phyloP scores from a whole-genome alignment of 2,113 vertebrate genomes.

The Polypterus bichir region DNA sequence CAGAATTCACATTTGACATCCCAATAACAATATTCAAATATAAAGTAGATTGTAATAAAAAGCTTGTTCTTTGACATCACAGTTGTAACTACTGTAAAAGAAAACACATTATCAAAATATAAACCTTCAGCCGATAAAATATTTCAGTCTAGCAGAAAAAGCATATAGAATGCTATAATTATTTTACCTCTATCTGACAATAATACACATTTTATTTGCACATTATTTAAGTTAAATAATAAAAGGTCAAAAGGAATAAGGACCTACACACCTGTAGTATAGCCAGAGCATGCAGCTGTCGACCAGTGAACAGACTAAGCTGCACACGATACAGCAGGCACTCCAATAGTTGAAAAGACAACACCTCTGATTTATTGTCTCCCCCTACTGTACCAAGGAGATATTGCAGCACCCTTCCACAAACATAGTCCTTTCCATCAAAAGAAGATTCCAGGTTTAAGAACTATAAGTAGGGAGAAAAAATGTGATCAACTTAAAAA shows the following conservation, averaged over 20 bases:
- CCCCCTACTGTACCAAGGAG: conserved; percentile 39
- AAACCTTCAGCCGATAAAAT: neutral
- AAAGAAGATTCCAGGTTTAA: conserved; percentile 76
- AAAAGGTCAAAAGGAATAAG: neutral
- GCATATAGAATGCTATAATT: too few relatives aligned
- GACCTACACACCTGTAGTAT: conserved; percentile 64
- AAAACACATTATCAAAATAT: neutral
- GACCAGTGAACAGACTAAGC: conserved; percentile 73
- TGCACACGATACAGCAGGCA: conserved; percentile 76
- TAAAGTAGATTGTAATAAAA: too few relatives aligned
- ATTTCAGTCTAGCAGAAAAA: too few relatives aligned
- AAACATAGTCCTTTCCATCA: conserved; percentile 85
- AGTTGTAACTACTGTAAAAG: conserved; percentile 14
- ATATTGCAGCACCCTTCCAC: conserved; percentile 68
- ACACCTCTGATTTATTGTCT: conserved; percentile 36
- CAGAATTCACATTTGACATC: too few relatives aligned
- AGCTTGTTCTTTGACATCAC: too few relatives aligned
- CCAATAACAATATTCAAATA: too few relatives aligned
- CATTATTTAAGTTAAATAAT: too few relatives aligned
- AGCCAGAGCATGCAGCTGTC: conserved; percentile 63
- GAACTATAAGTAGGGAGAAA: conserved; percentile 48
- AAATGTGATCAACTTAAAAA: too few relatives aligned
- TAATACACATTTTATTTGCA: too few relatives aligned
- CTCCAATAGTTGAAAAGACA: conserved; percentile 84
- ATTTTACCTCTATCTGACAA: too few relatives aligned